Percentiles rank a stretch among this genome's conserved stretches.
Evolutionary conservation across 1,140 invertebrate species (phyloP).

Genomic region (Pseudobourletiella spinata): DNA sequence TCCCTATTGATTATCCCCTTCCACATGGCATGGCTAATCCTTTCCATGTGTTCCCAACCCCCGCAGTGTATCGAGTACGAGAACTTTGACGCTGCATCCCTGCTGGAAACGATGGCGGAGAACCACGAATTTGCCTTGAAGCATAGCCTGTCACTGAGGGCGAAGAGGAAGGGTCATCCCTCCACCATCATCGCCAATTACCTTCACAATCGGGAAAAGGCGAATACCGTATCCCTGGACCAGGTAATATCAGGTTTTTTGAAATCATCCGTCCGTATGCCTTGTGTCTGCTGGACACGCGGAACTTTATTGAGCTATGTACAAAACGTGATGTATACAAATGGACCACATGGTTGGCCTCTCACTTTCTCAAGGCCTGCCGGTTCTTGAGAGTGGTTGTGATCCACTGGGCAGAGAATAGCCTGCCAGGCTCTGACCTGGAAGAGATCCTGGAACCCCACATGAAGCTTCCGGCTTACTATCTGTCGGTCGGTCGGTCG

Average conservation of each 20-base stretch:
- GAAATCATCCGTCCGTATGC: neutral
- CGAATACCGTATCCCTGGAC: conserved; percentile 14
- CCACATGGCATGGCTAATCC: too few relatives aligned
- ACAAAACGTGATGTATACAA: conserved; percentile 20
- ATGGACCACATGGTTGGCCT: neutral
- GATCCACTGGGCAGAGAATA: conserved; percentile 21
- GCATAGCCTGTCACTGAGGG: conserved; percentile 15
- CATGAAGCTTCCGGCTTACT: conserved; percentile 15
- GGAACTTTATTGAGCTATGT: too few relatives aligned
- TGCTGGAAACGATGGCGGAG: conserved; percentile 27
- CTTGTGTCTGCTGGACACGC: too few relatives aligned
- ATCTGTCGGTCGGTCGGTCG: too few relatives aligned
- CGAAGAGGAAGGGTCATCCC: conserved; percentile 7
- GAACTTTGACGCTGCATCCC: conserved; percentile 23
- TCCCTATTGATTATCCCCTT: too few relatives aligned
- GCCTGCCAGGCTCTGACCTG: conserved; percentile 11
- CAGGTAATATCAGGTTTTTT: conserved; percentile 19
- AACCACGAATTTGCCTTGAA: conserved; percentile 29
- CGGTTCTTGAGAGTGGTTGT: conserved; percentile 30
- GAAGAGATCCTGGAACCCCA: conserved; percentile 27
- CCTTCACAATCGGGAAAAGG: conserved; percentile 4
- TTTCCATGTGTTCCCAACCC: too few relatives aligned
- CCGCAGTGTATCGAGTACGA: conserved; percentile 24
- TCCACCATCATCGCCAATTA: conserved; percentile 14
- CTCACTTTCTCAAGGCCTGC: conserved; percentile 22